Base-by-base conservation (phyloP, 92 coral and sea anemone species). In the Chrysogorgia sp. region DNA sequence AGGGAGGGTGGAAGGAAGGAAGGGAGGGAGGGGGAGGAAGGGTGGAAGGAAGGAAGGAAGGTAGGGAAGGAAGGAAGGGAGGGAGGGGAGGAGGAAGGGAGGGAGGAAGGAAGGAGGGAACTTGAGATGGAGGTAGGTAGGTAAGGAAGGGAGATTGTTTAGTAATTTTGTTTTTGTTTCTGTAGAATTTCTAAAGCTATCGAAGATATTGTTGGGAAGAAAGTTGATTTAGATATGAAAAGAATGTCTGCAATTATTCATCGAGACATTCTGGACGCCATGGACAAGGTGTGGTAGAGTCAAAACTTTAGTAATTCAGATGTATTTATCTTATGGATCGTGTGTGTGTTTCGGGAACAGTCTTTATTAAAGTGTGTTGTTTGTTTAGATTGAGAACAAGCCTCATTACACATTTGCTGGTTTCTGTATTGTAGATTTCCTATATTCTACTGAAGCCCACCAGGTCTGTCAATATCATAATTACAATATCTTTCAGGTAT, bases 321-420 rank as follows among this genome's bases (percentile, higher is more conserved):
- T 58, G 26, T 7, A 22, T 10, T 23, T 58, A 58, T 17, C 58
- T n/a, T n/a, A n/a, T n/a, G n/a, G n/a, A n/a, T n/a, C n/a, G n/a
- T n/a, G n/a, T n/a, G n/a, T n/a, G n/a, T n/a, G n/a, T n/a, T n/a
- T n/a, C n/a, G n/a, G 15, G 7, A 7, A 6, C 53, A 7, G 53
- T 47, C 9, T 47, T 47, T n/a, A 47, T 47, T 47, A n/a, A n/a
- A n/a, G n/a, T 58, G 29, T 64, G 0, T 17, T 64, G 0, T 10
- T 34, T 10, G 8, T 64, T 64, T 56, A 72, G 79, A 79, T 91
- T 35, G 98, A 93, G 68, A 89, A 93, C 72, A 65, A 85, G 63
- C 93, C 98, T 0, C 98, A 93, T 57, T 90, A 87, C 40, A 91
- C 94, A 0, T 83, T 93, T 58, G 98, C 98, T 20, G 91, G 86